Evolutionary conservation across 2,888 invertebrate species (phyloP), one percentile per base, ranked within the genome.

Genomic region (Metacarcinus magister): DNA sequence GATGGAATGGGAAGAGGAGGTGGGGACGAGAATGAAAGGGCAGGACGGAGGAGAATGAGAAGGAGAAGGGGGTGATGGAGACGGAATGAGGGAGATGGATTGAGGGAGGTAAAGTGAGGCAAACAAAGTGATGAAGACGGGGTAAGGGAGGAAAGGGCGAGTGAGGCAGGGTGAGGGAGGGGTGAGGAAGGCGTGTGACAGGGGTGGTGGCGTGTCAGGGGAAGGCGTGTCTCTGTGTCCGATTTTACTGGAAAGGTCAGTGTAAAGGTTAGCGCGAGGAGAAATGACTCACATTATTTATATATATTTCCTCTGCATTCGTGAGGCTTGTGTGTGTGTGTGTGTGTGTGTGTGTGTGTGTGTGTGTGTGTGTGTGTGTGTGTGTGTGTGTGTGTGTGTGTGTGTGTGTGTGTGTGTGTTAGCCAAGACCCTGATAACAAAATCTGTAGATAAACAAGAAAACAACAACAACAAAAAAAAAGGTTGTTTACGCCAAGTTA

Each of bases 321-420:
- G 16, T 23, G 67, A 16, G 91, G 44, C 7, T 44, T 46, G 43
- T 91, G 91, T 46, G n/a, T 44, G 91, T 39, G 48, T 91, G 91
- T 39, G 91, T 91, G 91, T 39, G 91, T 39, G 91, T 39, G 91
- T 93, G 93, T 39, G 67, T 67, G 67, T 67, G 67, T 67, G 67
- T 23, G 67, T 67, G 67, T 67, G 67, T 67, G 67, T 67, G 67
- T 67, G 91, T 90, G 43, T 90, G 19, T 44, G 43, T 44, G 43
- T 44, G 43, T 44, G 90, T 44, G 90, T 23, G 44, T 44, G 43
- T 44, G 90, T 44, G 43, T 90, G 90, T 44, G 23, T 90, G 90
- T 32, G 90, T 32, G 90, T 90, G 90, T 7, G 43, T 32, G 90
- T 3, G 90, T 93, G 93, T 10, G 43, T 7, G 75, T 48, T 43